These are phyloP conservation scores for Enteromius afrohamiltoni DNA, from an alignment of 2,797 vertebrate genomes.

Conservation along the genomic window DNA sequence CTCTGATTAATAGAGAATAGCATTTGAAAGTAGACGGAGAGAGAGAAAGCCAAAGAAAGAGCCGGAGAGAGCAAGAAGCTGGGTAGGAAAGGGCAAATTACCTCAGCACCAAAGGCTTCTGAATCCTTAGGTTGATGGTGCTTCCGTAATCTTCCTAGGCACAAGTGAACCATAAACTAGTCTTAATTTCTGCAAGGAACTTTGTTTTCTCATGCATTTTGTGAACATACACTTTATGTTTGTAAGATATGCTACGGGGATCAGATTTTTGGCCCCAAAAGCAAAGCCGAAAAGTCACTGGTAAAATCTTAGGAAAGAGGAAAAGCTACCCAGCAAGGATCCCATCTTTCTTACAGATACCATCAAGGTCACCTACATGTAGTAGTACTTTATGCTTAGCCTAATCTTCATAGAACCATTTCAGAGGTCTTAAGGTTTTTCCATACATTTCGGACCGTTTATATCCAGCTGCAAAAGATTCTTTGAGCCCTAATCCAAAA, in stretches of 20 bases:
- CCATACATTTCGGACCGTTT: conserved; percentile 37
- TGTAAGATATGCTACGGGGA: not conserved
- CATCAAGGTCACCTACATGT: conserved; percentile 49
- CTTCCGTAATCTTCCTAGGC: conserved; percentile 92
- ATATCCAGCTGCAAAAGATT: conserved; percentile 22
- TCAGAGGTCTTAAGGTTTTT: conserved; percentile 36
- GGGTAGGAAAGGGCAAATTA: conserved; percentile 78
- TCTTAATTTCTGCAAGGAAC: conserved; percentile 86
- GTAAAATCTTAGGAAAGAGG: conserved; percentile 65
- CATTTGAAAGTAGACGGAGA: conserved; percentile 90
- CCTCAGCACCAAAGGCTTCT: conserved; percentile 97
- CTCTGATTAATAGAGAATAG: conserved; percentile 99
- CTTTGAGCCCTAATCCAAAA: conserved; percentile 28
- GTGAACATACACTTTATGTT: not conserved
- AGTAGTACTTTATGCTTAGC: conserved; percentile 33
- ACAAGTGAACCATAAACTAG: conserved; percentile 94
- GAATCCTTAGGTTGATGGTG: conserved; percentile 95
- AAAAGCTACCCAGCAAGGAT: conserved; percentile 37
- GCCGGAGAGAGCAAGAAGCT: conserved; percentile 56
- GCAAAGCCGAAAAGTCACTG: conserved; percentile 77
- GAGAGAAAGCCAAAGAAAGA: conserved; percentile 64
- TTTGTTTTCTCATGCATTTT: not conserved
- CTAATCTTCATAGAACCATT: conserved; percentile 43
- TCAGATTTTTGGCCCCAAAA: conserved; percentile 1
- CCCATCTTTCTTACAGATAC: conserved; percentile 35